phyloP scores from a whole-genome alignment of 2,888 invertebrate species.

The Napeogenes inachia region DNA sequence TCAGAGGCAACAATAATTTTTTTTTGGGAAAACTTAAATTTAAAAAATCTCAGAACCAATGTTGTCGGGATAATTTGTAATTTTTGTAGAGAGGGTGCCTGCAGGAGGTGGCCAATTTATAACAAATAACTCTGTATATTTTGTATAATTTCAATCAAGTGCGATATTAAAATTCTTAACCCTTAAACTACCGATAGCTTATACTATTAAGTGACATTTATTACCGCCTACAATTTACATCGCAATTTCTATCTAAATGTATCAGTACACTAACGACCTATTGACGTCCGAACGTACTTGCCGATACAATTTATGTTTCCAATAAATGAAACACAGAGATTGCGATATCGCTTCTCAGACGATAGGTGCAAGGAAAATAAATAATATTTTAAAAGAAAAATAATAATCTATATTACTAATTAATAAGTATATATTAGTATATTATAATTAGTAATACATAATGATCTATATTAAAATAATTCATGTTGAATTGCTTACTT shows the following conservation, averaged over 20 bases:
- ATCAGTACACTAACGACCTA: slow-evolving; percentile 26
- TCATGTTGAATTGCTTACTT: too few species aligned
- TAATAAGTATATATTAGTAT: too few species aligned
- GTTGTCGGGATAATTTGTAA: too few species aligned
- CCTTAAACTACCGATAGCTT: background rate
- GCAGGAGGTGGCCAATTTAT: too few species aligned
- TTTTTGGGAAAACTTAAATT: too few species aligned
- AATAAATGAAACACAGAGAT: slow-evolving; percentile 12
- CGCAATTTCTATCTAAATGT: slow-evolving; percentile 27
- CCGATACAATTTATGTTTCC: slow-evolving; percentile 23
- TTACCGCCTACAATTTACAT: slow-evolving; percentile 16
- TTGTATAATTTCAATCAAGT: background rate
- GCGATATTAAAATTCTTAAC: background rate
- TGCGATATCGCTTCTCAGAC: background rate
- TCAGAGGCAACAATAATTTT: too few species aligned
- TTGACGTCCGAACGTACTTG: slow-evolving; percentile 25
- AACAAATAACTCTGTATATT: background rate
- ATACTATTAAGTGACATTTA: slow-evolving; percentile 2
- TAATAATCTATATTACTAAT: too few species aligned
- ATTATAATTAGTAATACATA: too few species aligned
- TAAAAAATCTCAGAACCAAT: too few species aligned
- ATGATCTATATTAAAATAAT: too few species aligned
- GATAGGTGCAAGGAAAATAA: background rate
- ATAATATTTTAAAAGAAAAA: too few species aligned
- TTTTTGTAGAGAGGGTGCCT: too few species aligned